phyloP scores from a whole-genome alignment of 2,888 invertebrate genomes.

The Pegoplata infirma region DNA sequence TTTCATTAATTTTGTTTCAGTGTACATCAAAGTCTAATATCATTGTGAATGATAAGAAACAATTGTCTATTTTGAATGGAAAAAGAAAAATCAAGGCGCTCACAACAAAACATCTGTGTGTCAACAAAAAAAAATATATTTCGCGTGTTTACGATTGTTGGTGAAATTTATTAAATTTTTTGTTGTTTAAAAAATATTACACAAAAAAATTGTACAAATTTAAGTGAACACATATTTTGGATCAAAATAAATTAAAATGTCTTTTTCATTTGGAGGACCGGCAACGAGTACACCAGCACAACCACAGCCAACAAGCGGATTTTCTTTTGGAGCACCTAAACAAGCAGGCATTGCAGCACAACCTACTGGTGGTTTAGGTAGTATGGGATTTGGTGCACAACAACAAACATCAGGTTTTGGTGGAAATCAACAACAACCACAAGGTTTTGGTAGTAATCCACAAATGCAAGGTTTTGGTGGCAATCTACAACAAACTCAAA shows the following conservation, averaged over 20 bases:
- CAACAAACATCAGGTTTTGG: too few species aligned
- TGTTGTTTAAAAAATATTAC: neutral
- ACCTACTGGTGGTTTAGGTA: slow-evolving; percentile 16
- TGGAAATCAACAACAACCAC: too few species aligned
- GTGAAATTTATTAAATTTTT: slow-evolving; percentile 34
- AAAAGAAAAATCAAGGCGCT: neutral
- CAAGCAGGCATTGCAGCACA: slow-evolving; percentile 23
- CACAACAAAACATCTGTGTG: slow-evolving; percentile 25
- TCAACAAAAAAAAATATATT: slow-evolving; percentile 35
- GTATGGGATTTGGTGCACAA: neutral
- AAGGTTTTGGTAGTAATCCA: too few species aligned
- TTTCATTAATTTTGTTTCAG: too few species aligned
- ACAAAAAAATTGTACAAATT: neutral
- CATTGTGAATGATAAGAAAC: neutral
- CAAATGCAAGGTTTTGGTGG: too few species aligned
- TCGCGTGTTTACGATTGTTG: slow-evolving; percentile 32
- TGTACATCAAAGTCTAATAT: too few species aligned
- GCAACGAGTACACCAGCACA: slow-evolving; percentile 53
- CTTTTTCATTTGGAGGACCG: slow-evolving; percentile 66
- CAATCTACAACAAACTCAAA: too few species aligned
- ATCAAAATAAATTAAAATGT: too few species aligned
- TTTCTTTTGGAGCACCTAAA: slow-evolving; percentile 66
- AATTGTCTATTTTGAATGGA: slow-evolving; percentile 52
- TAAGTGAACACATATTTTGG: neutral
- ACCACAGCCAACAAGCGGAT: slow-evolving; percentile 45